Conservation (phyloP, 2,888 invertebrate genomes). For the Parasteatoda lunata region DNA sequence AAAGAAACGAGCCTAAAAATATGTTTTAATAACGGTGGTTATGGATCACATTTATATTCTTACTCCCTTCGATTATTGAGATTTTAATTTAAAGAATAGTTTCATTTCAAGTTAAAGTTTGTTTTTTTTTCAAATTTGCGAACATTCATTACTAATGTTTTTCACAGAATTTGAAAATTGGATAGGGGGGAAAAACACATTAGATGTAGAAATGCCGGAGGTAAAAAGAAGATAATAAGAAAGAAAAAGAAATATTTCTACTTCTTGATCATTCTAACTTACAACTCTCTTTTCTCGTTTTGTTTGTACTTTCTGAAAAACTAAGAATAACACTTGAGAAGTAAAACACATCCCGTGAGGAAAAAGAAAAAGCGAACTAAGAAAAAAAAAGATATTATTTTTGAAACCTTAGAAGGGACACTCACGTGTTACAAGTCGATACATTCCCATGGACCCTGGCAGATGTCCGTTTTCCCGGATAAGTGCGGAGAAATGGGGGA, state of each 20-base stretch:
- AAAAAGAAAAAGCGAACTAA: constrained; percentile 8
- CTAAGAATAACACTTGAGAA: constrained; percentile 39
- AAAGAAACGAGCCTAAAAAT: too few relatives aligned
- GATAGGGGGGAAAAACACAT: background rate
- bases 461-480: constrained; percentile 59
- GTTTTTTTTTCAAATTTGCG: too few relatives aligned
- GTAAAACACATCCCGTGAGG: constrained; percentile 40
- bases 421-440: constrained; percentile 62
- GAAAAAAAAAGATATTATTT: constrained; percentile 57
- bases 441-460: constrained; percentile 59
- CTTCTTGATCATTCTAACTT: constrained; percentile 3
- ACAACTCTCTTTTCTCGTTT: constrained; percentile 3
- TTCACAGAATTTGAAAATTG: background rate
- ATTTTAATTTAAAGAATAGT: too few relatives aligned
- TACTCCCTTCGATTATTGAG: too few relatives aligned
- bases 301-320: constrained; percentile 24
- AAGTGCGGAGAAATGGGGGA: background rate
- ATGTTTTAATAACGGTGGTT: too few relatives aligned
- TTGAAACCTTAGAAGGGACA: constrained; percentile 61
- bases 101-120: too few relatives aligned
- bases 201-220: background rate
- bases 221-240: background rate
- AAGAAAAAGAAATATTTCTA: background rate
- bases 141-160: too few relatives aligned
- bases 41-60: too few relatives aligned